These are phyloP conservation scores for Eulacestoma nigropectus DNA, from an alignment of 2,113 vertebrate species.

Conservation along the genomic window DNA sequence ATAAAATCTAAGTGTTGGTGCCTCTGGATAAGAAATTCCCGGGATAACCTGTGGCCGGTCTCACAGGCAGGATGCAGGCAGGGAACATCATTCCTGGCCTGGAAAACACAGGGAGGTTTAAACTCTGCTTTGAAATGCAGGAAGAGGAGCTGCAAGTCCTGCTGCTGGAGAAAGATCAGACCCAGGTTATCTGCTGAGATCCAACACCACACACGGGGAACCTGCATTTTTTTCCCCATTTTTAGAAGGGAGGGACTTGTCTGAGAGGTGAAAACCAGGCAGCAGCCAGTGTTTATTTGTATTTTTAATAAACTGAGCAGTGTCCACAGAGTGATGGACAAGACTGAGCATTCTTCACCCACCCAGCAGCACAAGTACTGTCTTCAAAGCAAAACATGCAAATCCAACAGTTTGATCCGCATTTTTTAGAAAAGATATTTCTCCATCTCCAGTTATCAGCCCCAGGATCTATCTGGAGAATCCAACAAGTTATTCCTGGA, in stretches of 20 bases:
- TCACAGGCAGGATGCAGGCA: background rate
- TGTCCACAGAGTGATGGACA: background rate
- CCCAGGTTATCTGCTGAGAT: background rate
- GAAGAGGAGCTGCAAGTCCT: background rate
- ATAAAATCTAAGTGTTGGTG: background rate
- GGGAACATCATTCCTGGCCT: background rate
- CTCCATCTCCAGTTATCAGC: background rate
- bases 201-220: background rate
- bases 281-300: background rate
- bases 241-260: background rate
- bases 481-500: background rate
- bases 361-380: background rate
- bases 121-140: background rate
- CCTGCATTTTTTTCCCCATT: background rate
- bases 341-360: background rate
- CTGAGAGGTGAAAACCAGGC: background rate
- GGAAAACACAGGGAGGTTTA: background rate
- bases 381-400: background rate
- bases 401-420: background rate
- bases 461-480: background rate
- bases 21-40: background rate
- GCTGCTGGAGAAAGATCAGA: background rate
- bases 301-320: background rate
- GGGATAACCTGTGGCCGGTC: background rate
- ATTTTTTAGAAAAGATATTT: background rate